Evolutionary conservation across 2,888 invertebrate species (phyloP).

Genomic region (Acutogordius australiensis): DNA sequence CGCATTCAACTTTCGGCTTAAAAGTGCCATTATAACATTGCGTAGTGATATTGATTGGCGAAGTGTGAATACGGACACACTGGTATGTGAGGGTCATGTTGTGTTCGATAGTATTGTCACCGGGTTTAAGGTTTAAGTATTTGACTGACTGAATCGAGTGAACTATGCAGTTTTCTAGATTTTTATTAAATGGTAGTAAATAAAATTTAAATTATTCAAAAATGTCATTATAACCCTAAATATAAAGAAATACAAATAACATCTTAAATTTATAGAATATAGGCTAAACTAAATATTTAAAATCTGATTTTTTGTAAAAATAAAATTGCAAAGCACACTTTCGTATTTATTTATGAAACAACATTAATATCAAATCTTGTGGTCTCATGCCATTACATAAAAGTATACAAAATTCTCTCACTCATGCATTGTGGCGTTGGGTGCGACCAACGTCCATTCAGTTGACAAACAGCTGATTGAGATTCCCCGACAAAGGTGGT

Average conservation of each 20-base stretch:
- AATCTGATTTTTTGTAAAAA: too few relatives aligned
- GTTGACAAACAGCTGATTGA: slow-evolving; percentile 5
- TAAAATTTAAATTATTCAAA: too few relatives aligned
- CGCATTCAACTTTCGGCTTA: neutral
- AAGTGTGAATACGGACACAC: neutral
- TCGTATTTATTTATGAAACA: too few relatives aligned
- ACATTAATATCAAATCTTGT: too few relatives aligned
- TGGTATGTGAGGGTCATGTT: neutral
- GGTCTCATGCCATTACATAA: too few relatives aligned
- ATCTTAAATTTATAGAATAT: too few relatives aligned
- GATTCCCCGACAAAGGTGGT: neutral
- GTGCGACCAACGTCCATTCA: slow-evolving; percentile 4
- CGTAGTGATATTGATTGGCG: neutral
- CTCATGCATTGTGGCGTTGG: neutral
- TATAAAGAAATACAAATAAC: too few relatives aligned
- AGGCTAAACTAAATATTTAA: too few relatives aligned
- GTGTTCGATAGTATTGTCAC: neutral
- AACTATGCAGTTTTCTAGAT: neutral
- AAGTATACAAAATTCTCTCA: too few relatives aligned
- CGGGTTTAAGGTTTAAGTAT: neutral
- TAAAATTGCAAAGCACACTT: too few relatives aligned
- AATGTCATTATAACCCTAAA: too few relatives aligned
- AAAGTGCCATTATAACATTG: slow-evolving; percentile 1
- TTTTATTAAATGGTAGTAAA: too few relatives aligned
- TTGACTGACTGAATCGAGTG: neutral